phyloP scores from a whole-genome alignment of 2,113 vertebrate genomes.

The Notechis scutatus region DNA sequence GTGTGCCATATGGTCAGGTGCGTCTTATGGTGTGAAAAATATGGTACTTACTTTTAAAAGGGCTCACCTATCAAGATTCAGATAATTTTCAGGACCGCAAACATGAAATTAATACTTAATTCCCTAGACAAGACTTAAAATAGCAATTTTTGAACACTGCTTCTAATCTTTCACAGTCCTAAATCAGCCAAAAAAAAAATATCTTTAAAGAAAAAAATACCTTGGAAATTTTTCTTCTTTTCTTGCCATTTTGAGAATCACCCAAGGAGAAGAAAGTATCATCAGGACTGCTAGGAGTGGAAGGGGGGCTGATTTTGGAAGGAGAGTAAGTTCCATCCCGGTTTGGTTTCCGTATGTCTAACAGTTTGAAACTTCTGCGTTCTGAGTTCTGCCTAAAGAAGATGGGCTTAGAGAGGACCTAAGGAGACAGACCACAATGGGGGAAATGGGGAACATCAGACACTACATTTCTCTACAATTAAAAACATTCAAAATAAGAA shows the following conservation, averaged over 20 bases:
- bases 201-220: slow-evolving; percentile 62
- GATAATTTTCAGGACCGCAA: neutral
- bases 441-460: neutral
- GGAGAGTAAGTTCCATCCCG: slow-evolving; percentile 84
- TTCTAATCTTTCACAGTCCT: neutral
- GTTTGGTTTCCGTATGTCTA: slow-evolving; percentile 85
- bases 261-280: slow-evolving; percentile 89
- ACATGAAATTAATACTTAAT: neutral
- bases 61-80: neutral
- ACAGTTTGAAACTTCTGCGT: slow-evolving; percentile 87
- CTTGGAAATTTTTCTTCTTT: slow-evolving; percentile 90
- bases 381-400: slow-evolving; percentile 93
- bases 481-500: neutral
- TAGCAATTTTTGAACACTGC: neutral
- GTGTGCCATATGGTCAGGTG: no score
- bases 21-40: no score
- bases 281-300: slow-evolving; percentile 93
- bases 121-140: neutral
- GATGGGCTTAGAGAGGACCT: slow-evolving; percentile 77
- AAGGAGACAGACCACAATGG: slow-evolving; percentile 13
- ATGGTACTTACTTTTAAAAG: neutral
- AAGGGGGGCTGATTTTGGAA: slow-evolving; percentile 88
- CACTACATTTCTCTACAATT: neutral
- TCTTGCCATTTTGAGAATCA: slow-evolving; percentile 87
- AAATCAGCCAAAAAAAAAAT: neutral